phyloP scores from a whole-genome alignment of 2,113 vertebrate genomes.

The Otolemur garnettii region DNA sequence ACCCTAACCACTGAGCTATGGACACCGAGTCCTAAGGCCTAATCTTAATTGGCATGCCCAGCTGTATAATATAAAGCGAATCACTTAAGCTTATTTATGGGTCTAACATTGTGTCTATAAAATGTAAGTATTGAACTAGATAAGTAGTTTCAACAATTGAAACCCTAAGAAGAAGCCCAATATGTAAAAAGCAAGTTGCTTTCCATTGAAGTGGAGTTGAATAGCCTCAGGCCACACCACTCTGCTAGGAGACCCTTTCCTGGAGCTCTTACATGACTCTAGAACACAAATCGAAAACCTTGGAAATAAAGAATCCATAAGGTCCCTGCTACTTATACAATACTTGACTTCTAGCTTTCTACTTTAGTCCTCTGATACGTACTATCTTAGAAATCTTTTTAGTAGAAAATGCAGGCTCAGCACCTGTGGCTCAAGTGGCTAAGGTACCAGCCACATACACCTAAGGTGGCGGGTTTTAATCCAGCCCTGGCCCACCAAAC shows the following conservation, averaged over 20 bases:
- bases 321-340: neutral
- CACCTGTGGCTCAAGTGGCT: too few species aligned
- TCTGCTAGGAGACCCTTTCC: neutral
- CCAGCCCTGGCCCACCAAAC: too few species aligned
- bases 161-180: conserved; percentile 37
- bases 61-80: conserved; percentile 9
- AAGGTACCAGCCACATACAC: too few species aligned
- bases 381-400: conserved; percentile 24
- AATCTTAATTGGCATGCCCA: conserved; percentile 23
- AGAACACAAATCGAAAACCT: conserved; percentile 19
- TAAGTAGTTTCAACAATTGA: conserved; percentile 14
- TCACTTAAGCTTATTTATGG: conserved; percentile 25
- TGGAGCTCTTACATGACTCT: neutral
- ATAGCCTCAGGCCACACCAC: neutral
- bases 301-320: neutral
- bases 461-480: too few species aligned
- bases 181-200: conserved; percentile 42
- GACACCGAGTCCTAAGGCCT: too few species aligned
- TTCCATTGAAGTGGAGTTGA: neutral
- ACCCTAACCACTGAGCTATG: too few species aligned
- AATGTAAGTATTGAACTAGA: conserved; percentile 24
- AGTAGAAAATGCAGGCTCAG: conserved; percentile 10
- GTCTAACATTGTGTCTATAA: conserved; percentile 52
- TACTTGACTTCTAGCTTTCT: conserved; percentile 38
- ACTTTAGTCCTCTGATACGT: conserved; percentile 2